Percentiles rank a stretch among this genome's conserved stretches.
Conservation (phyloP, 2,113 vertebrate species). For the Gorsachius goisagi region DNA sequence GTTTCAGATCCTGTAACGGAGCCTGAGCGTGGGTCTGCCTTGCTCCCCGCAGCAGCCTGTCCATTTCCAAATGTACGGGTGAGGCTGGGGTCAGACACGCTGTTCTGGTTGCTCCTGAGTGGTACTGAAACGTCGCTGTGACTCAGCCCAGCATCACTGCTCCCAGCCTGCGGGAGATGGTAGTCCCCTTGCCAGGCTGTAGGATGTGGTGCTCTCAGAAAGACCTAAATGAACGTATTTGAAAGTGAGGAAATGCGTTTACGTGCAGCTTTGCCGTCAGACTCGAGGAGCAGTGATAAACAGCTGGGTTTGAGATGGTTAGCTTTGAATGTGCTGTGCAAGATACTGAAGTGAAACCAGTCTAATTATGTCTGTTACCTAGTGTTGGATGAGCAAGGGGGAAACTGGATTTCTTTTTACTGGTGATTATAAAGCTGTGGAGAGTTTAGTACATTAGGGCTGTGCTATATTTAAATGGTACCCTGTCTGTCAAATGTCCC, state of each 20-base stretch:
- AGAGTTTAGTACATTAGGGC: background rate
- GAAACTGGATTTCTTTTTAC: background rate
- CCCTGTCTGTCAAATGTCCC: background rate
- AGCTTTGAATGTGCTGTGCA: background rate
- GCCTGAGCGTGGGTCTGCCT: rapidly evolving
- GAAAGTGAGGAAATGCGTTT: rapidly evolving
- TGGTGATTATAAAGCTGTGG: background rate
- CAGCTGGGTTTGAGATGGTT: background rate
- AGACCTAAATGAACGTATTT: rapidly evolving
- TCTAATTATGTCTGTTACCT: background rate
- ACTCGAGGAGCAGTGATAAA: background rate
- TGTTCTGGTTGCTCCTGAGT: background rate
- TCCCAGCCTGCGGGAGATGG: background rate
- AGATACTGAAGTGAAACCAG: background rate
- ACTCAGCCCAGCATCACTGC: background rate
- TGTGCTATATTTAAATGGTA: constrained; percentile 9
- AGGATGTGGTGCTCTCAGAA: rapidly evolving
- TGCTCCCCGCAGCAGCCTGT: background rate
- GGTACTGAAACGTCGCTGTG: background rate
- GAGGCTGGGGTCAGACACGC: background rate
- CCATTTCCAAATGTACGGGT: rapidly evolving
- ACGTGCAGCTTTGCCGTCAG: background rate
- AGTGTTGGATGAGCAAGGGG: background rate
- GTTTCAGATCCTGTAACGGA: rapidly evolving
- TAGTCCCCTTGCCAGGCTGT: rapidly evolving